Percentiles rank a stretch among this genome's conserved stretches.
Conservation (phyloP, 2,888 invertebrate genomes). For the Helleia helle region DNA sequence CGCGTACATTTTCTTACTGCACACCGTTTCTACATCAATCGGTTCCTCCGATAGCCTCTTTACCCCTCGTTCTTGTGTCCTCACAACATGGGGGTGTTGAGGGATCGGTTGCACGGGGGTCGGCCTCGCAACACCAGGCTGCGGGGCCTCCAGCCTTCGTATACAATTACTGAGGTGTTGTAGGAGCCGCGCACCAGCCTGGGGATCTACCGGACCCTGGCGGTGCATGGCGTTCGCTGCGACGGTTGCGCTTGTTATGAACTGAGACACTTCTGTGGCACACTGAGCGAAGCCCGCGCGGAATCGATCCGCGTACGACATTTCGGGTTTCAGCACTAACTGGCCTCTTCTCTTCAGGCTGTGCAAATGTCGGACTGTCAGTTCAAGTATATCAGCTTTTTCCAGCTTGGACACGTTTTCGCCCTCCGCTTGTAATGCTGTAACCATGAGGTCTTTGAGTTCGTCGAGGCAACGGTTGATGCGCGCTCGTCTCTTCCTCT, state of each 20-base stretch:
- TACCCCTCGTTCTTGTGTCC: slow-evolving; percentile 45
- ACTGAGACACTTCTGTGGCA: slow-evolving; percentile 89
- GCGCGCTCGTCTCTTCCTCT: slow-evolving; percentile 88
- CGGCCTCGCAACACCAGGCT: slow-evolving; percentile 67
- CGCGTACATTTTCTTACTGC: slow-evolving; percentile 60
- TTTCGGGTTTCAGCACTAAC: slow-evolving; percentile 73
- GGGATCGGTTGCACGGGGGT: slow-evolving; percentile 53
- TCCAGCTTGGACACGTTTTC: slow-evolving; percentile 91
- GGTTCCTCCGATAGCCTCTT: slow-evolving; percentile 50
- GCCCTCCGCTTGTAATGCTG: slow-evolving; percentile 88
- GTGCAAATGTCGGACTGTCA: slow-evolving; percentile 89
- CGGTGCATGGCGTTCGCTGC: slow-evolving; percentile 82
- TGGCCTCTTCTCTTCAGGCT: slow-evolving; percentile 82
- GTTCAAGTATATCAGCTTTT: slow-evolving; percentile 89
- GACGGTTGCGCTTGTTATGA: slow-evolving; percentile 75
- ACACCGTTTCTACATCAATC: slow-evolving; percentile 46
- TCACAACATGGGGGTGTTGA: slow-evolving; percentile 27
- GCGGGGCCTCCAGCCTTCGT: slow-evolving; percentile 83
- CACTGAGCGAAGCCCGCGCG: slow-evolving; percentile 91
- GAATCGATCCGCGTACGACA: slow-evolving; percentile 85
- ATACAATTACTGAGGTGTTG: slow-evolving; percentile 82
- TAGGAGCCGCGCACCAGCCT: slow-evolving; percentile 87
- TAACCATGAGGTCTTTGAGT: slow-evolving; percentile 90
- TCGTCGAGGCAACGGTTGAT: slow-evolving; percentile 93
- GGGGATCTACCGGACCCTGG: slow-evolving; percentile 83